Conservation (phyloP, 2,888 invertebrate species). For the Troides oblongomaculatus region DNA sequence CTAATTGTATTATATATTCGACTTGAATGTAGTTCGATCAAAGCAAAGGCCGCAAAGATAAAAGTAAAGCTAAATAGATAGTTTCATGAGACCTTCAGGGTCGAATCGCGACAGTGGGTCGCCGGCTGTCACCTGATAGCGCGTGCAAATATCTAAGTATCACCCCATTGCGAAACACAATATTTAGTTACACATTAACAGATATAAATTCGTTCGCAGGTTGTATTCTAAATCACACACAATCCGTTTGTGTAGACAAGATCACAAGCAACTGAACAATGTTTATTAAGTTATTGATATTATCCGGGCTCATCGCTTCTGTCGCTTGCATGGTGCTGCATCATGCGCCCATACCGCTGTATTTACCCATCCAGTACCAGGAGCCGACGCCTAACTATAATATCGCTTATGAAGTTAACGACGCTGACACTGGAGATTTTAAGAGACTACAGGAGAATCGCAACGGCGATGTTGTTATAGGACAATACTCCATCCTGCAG, state of each 20-base stretch:
- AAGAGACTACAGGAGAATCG: conserved; percentile 77
- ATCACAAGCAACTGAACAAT: neutral
- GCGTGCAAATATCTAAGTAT: neutral
- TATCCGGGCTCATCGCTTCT: conserved; percentile 51
- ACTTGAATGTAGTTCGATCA: too few species aligned
- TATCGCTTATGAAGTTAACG: conserved; percentile 79
- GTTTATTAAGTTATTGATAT: conserved; percentile 30
- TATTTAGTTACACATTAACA: neutral
- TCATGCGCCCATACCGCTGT: conserved; percentile 42
- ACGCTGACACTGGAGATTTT: conserved; percentile 75
- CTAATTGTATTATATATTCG: too few species aligned
- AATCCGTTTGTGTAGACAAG: neutral
- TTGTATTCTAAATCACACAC: neutral
- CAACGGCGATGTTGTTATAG: conserved; percentile 72
- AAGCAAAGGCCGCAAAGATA: neutral
- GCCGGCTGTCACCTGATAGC: conserved; percentile 1
- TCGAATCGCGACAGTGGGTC: conserved; percentile 1
- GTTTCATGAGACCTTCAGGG: conserved; percentile 10
- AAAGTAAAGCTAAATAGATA: neutral
- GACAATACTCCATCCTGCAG: conserved; percentile 77
- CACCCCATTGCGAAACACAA: conserved; percentile 4
- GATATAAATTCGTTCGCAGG: neutral
- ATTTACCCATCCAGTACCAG: conserved; percentile 34
- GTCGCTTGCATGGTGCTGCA: conserved; percentile 61
- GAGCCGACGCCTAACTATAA: conserved; percentile 55